phyloP scores from a whole-genome alignment of 2,113 vertebrate species.

The Odocoileus virginianus region DNA sequence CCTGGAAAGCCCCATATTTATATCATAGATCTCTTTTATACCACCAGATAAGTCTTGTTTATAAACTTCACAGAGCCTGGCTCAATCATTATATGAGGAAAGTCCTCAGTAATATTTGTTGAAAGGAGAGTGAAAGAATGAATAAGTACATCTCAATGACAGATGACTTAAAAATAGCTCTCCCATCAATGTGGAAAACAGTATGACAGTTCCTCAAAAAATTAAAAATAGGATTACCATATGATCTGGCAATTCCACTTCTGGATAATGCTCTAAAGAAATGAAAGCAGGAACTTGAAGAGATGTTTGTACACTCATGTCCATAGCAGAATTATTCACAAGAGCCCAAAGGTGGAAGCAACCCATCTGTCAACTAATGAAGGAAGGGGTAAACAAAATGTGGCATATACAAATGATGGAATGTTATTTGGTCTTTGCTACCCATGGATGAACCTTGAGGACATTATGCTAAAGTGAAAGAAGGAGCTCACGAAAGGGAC shows the following conservation, averaged over 20 bases:
- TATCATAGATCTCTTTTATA: neutral
- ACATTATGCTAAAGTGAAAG: neutral
- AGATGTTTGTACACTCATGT: neutral
- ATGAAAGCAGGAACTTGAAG: neutral
- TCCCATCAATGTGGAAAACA: neutral
- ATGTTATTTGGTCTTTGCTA: neutral
- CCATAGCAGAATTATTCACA: neutral
- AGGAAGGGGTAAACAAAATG: neutral
- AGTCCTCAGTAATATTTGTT: neutral
- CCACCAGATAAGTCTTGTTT: neutral
- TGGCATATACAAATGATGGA: neutral
- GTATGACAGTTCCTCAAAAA: neutral
- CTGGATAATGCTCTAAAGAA: neutral
- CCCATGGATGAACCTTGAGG: neutral
- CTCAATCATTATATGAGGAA: neutral
- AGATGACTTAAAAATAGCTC: conserved; percentile 27
- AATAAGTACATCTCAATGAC: neutral
- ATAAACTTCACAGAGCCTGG: neutral
- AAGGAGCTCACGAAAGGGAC: neutral
- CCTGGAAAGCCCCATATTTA: neutral
- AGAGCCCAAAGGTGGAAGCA: neutral
- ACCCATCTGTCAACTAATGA: neutral
- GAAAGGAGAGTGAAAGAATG: conserved; percentile 8
- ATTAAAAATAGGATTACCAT: neutral
- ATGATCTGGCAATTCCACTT: neutral